Base-by-base conservation (phyloP, 2,113 vertebrate genomes). In the Phrynosoma blainvillii region DNA sequence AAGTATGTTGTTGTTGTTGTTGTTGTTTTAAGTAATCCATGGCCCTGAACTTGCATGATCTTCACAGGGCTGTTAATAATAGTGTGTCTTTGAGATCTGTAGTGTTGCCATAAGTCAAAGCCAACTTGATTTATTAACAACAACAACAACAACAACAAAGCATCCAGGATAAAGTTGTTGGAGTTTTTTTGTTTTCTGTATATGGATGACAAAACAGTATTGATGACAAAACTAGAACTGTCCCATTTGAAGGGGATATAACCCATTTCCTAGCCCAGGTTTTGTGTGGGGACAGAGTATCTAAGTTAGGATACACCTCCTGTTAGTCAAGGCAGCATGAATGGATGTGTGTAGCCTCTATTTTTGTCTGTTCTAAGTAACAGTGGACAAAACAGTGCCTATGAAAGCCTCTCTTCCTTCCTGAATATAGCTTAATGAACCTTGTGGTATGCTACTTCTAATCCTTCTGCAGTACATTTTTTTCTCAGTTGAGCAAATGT, bases 131-230 rank as follows among this genome's bases (percentile, higher is more conserved):
- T 59, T 59, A 59, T 59, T 59, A 59, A 59, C 56, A 12, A 12
- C 56, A 59, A 59, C 56, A 12, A 12, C 56, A 59, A 59, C 56
- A 73, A 59, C 42, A 8, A 42, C 70, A 47, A 62, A 82, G 16
- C 25, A 62, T 82, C 27, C 27, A 14, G 25, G 75, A 14, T 18
- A 6, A 59, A 77, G n/a, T n/a, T n/a, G n/a, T n/a, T n/a, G n/a
- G n/a, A n/a, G n/a, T 68, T 27, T 88, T 92, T 75, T 91, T 62
- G 47, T 30, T 77, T 71, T 76, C 82, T 89, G 32, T n/a, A 85
- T 85, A 9, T 66, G 12, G 40, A 42, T 36, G 59, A 32, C 47
- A 47, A 47, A 47, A 47, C 47, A 47, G 47, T 47, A 47, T 7
- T 47, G 5, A 47, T 47, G 47, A 47, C 47, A 65, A 47, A 42